Conservation (phyloP, 1,140 invertebrate species). For the Penaeus chinensis region DNA sequence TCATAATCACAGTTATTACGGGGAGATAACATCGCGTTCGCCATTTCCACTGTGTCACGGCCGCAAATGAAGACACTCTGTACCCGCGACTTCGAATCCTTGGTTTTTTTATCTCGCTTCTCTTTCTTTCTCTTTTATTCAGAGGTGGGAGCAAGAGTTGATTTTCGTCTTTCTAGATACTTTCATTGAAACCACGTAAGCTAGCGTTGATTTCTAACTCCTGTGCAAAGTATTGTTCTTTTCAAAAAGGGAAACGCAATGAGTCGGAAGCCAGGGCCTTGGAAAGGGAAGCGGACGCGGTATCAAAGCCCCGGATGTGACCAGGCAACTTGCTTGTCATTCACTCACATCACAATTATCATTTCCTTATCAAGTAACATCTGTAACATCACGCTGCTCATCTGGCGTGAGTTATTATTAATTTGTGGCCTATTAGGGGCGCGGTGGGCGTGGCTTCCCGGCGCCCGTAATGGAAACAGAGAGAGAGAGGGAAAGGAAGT, state of each 20-base stretch:
- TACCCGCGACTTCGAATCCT: too few species aligned
- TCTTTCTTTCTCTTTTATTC: too few species aligned
- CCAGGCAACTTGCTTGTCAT: conserved; percentile 34
- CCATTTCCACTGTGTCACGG: conserved; percentile 10
- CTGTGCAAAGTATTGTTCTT: not conserved
- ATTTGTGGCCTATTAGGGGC: conserved; percentile 27
- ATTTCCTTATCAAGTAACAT: conserved; percentile 51
- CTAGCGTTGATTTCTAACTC: not conserved
- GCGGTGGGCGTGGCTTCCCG: not conserved
- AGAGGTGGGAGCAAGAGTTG: too few species aligned
- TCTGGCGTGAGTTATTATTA: conserved; percentile 45
- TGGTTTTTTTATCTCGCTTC: too few species aligned
- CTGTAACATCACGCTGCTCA: conserved; percentile 40
- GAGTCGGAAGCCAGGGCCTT: not conserved
- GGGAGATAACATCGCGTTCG: conserved; percentile 4
- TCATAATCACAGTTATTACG: conserved; percentile 22
- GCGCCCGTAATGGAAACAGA: not conserved
- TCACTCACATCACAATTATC: conserved; percentile 40
- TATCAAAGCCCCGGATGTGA: conserved; percentile 38
- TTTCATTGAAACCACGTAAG: too few species aligned
- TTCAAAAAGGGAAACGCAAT: too few species aligned
- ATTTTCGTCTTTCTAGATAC: too few species aligned
- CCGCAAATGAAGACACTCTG: conserved; percentile 8
- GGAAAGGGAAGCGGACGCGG: conserved; percentile 1
- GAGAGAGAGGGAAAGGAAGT: conserved; percentile 4